Evolutionary conservation across 2,113 vertebrate species (phyloP), one percentile per base, ranked within the genome.

Genomic region (Rhinopomastus cyanomelas): DNA sequence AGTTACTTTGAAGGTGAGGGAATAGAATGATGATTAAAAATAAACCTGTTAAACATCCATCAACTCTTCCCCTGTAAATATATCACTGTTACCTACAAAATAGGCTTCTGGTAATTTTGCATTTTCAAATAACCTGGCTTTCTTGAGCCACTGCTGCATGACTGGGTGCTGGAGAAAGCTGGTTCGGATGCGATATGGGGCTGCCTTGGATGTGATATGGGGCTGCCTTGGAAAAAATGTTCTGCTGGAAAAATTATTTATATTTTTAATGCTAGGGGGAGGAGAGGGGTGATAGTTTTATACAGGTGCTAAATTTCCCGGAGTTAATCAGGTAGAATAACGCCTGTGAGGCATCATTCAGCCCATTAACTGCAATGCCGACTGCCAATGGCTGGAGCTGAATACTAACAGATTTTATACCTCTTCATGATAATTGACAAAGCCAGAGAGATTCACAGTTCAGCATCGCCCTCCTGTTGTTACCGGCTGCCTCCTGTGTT

Each of bases 291-390:
- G 56, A 30, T 61, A 39, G 74, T 85, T 96, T 91, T 80, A 81
- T 44, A 89, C 88, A 93, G 94, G 89, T 88, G 92, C 81, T 81
- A 93, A 83, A 91, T 94, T 96, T 95, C 72, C 88, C 81, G 85
- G 52, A 94, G 88, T 95, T 96, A 97, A 96, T 94, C 18, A 4
- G 36, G 69, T 37, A 80, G 87, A 95, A 96, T 96, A 93, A 93
- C 56, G 81, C 74, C 94, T 95, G 72, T 90, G 71, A 97, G 91
- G 80, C 93, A 72, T 90, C 80, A 74, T 85, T 96, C 21, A 27
- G 64, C 86, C 91, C 94, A 94, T 87, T 95, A 95, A 93, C 78
- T 92, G 73, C 72, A 93, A n/a, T 59, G 79, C 90, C 76, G 92
- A 72, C 49, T 93, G 74, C 84, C 85, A 93, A n/a, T 48, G 67